Evolutionary conservation across 1,140 invertebrate genomes (phyloP).

Genomic region (Euura lappo): DNA sequence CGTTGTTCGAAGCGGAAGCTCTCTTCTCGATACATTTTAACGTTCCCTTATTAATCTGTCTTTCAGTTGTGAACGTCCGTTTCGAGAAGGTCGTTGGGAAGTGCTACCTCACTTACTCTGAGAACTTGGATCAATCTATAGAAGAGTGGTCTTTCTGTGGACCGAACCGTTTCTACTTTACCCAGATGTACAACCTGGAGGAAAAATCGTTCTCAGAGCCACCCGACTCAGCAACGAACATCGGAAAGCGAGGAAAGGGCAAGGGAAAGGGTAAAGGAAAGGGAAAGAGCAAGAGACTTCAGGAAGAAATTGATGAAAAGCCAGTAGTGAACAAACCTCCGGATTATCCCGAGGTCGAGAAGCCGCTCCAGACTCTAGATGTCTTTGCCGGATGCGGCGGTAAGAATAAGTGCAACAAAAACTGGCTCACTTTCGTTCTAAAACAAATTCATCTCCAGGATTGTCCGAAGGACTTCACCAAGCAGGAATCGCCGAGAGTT

Average conservation of each 20-base stretch:
- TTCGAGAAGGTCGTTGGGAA: conserved; percentile 66
- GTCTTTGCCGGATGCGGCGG: conserved; percentile 92
- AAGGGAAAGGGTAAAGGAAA: conserved; percentile 71
- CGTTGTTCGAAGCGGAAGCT: conserved; percentile 15
- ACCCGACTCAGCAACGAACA: conserved; percentile 62
- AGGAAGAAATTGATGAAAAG: conserved; percentile 20
- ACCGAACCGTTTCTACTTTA: conserved; percentile 79
- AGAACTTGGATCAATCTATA: conserved; percentile 60
- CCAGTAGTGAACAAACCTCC: conserved; percentile 35
- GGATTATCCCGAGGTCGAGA: conserved; percentile 46
- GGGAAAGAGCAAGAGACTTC: conserved; percentile 71
- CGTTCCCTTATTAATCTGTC: conserved; percentile 18
- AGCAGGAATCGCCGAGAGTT: conserved; percentile 70
- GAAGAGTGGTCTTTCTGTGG: conserved; percentile 71
- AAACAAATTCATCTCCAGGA: conserved; percentile 35
- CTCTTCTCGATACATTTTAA: conserved; percentile 12
- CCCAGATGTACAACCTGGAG: conserved; percentile 69
- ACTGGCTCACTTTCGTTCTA: neutral
- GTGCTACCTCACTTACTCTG: conserved; percentile 67
- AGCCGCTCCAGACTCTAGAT: conserved; percentile 73
- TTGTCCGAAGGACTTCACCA: conserved; percentile 76
- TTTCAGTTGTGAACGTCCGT: conserved; percentile 60
- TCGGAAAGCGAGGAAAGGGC: conserved; percentile 68
- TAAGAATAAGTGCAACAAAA: conserved; percentile 28
- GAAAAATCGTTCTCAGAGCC: conserved; percentile 69